Conservation (phyloP, 1,140 invertebrate species). For the Artemia franciscana region DNA sequence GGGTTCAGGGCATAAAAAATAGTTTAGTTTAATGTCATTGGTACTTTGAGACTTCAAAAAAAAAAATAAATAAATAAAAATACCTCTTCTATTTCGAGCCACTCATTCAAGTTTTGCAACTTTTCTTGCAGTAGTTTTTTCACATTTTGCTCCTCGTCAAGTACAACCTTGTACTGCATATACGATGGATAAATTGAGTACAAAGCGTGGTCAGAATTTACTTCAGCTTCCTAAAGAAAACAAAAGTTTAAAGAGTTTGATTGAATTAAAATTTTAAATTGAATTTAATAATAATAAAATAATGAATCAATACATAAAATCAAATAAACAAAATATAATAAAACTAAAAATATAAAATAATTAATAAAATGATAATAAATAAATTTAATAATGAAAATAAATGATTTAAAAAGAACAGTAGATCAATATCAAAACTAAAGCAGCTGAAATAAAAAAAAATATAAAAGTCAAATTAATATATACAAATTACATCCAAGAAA, state of each 20-base stretch:
- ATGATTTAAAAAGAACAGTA: too few relatives aligned
- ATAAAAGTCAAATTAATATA: too few relatives aligned
- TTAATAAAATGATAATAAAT: neutral
- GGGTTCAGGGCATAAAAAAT: too few relatives aligned
- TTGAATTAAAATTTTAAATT: too few relatives aligned
- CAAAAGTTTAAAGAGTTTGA: too few relatives aligned
- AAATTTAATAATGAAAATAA: neutral
- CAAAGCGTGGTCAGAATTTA: conserved; percentile 19
- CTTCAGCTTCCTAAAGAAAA: conserved; percentile 17
- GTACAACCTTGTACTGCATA: conserved; percentile 10
- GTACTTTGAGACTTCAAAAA: neutral
- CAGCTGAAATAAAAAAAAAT: too few relatives aligned
- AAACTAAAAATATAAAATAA: neutral
- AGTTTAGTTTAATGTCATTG: too few relatives aligned
- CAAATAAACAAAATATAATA: neutral
- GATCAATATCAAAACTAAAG: too few relatives aligned
- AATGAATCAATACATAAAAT: too few relatives aligned
- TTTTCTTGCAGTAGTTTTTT: conserved; percentile 20
- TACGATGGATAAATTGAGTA: conserved; percentile 20
- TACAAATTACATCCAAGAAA: too few relatives aligned
- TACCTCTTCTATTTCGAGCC: conserved; percentile 10
- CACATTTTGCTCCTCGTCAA: conserved; percentile 13
- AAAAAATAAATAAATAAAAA: conserved; percentile 6
- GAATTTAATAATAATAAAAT: too few relatives aligned
- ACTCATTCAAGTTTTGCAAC: conserved; percentile 20